Conservation (phyloP, 1,140 invertebrate genomes). For the Drosophila setifemur region DNA sequence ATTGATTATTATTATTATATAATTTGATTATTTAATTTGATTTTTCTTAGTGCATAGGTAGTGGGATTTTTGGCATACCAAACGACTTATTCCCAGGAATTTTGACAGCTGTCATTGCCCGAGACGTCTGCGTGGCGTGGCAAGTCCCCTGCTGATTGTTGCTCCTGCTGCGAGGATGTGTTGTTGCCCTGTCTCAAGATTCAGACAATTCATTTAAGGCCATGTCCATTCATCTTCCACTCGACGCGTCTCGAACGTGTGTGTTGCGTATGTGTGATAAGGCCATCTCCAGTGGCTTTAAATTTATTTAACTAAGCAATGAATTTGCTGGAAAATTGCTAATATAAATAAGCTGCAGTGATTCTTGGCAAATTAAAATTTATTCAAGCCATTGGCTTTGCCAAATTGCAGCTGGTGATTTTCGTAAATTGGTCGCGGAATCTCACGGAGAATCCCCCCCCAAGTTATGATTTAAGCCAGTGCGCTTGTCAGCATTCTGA, state of each 20-base stretch:
- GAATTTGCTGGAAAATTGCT: background rate
- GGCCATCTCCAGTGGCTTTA: conserved; percentile 24
- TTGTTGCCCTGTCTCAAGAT: conserved; percentile 37
- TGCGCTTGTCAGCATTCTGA: background rate
- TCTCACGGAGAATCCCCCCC: too few relatives aligned
- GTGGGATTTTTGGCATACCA: conserved; percentile 57
- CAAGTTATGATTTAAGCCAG: background rate
- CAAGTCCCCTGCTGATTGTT: conserved; percentile 40
- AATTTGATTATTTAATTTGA: too few relatives aligned
- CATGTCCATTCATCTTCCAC: conserved; percentile 32
- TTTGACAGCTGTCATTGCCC: conserved; percentile 75
- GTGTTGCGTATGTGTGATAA: conserved; percentile 31
- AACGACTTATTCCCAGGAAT: conserved; percentile 68
- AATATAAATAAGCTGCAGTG: background rate
- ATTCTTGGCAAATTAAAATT: background rate
- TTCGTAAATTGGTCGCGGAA: background rate
- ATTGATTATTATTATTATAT: too few relatives aligned
- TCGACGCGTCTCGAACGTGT: background rate
- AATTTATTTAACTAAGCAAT: conserved; percentile 10
- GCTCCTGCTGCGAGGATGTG: background rate
- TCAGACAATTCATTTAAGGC: conserved; percentile 66
- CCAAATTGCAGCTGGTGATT: background rate
- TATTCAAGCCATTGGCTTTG: background rate
- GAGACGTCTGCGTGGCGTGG: conserved; percentile 49
- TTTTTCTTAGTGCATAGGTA: conserved; percentile 22